A percentile compares a stretch with the other conserved stretches of the same genome.
Evolutionary conservation across 2,888 invertebrate species (phyloP).

Genomic region (Schizaphis graminum): DNA sequence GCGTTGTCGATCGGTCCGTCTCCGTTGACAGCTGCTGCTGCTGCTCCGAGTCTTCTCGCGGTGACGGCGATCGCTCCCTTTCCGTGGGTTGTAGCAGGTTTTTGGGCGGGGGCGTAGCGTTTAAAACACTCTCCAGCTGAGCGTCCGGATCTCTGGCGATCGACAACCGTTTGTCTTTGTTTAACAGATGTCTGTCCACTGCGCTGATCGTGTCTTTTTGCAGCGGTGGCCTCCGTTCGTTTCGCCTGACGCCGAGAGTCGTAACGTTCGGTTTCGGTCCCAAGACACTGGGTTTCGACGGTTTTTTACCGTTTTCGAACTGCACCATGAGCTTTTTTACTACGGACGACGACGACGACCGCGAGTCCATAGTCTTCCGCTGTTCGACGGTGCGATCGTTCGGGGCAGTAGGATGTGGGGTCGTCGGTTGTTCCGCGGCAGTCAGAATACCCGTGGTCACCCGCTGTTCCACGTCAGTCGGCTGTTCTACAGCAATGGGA

Average conservation of each 20-base stretch:
- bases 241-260: neutral
- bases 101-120: neutral
- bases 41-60: neutral
- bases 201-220: neutral
- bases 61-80: neutral
- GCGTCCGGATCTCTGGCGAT: slow-evolving; percentile 63
- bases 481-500: neutral
- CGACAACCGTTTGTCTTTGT: slow-evolving; percentile 60
- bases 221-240: neutral
- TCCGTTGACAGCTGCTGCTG: neutral
- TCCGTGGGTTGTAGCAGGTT: neutral
- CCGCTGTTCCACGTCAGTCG: neutral
- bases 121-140: slow-evolving; percentile 63
- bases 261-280: neutral
- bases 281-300: neutral
- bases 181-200: neutral
- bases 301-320: slow-evolving; percentile 40
- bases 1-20: neutral
- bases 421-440: neutral
- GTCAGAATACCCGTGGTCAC: neutral
- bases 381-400: neutral
- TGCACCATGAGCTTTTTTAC: slow-evolving; percentile 50
- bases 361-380: neutral
- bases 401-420: neutral
- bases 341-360: slow-evolving; percentile 2